Base-by-base conservation (phyloP, 1,140 invertebrate genomes). In the Galendromus occidentalis region DNA sequence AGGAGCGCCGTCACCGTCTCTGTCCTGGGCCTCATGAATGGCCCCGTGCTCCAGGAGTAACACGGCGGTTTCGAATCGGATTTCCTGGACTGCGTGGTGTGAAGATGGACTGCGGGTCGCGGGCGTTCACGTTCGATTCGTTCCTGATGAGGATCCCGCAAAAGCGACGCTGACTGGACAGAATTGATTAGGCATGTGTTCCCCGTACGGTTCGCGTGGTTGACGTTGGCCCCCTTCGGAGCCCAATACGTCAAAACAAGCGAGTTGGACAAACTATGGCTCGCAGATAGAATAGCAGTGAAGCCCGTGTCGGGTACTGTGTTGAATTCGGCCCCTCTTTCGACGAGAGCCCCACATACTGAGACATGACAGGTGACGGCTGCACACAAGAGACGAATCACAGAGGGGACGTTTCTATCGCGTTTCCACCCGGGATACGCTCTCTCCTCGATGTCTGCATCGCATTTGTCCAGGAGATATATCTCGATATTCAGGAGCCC, bases 161-260 rank as follows among this genome's bases (percentile, higher is more conserved):
- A 14, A 93, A 77, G 65, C 17, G 83, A 82, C 72, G 85, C 88
- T n/a, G n/a, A n/a, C 76, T 92, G 90, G 44, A 93, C 88, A 1
- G 88, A 88, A 76, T 93, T 94, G 67, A 94, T 95, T 29, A 93
- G 77, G 76, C 90, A 93, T 0, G 90, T 93, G 65, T 90, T 89
- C 65, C 91, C 90, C 77, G 90, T 92, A 69, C 86, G 86, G 76
- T 93, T 94, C 0, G 89, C 82, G 68, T 82, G 83, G 66, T 85
- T 81, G 69, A 93, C 87, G 75, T 93, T 86, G 2, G 90, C 90
- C 65, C 86, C 86, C 72, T 86, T 81, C 72, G 85, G 81, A 7
- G 91, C 86, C 47, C 93, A 78, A 74, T 84, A 88, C 44, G 85
- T 85, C 69, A 83, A 86, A 51, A 81, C 76, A 55, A 87, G 86